These are phyloP conservation scores for Tachypleus tridentatus DNA, from an alignment of 1,140 invertebrate species.

Conservation along the genomic window DNA sequence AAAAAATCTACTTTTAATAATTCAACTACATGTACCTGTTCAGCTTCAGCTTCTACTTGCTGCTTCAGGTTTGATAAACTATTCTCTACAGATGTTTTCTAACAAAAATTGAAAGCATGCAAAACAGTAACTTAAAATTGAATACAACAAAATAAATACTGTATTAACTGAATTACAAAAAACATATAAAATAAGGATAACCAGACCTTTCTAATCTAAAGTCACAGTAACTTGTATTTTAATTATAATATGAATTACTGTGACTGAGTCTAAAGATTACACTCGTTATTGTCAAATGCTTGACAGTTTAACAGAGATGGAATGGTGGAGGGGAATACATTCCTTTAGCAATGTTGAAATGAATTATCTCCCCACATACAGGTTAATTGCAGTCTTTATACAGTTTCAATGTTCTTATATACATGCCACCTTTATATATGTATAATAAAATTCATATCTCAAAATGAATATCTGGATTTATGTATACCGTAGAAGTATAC, in stretches of 20 bases:
- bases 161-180: conserved; percentile 23
- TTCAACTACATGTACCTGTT: conserved; percentile 40
- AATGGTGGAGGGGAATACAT: too few species aligned
- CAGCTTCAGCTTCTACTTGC: conserved; percentile 46
- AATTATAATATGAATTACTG: neutral
- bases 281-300: too few species aligned
- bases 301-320: too few species aligned
- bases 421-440: too few species aligned
- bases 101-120: conserved; percentile 16
- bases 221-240: neutral
- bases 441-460: too few species aligned
- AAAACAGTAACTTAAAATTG: neutral
- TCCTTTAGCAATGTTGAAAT: too few species aligned
- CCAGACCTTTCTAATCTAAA: neutral
- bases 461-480: too few species aligned
- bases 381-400: too few species aligned
- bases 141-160: conserved; percentile 32
- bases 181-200: conserved; percentile 30
- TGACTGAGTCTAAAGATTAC: too few species aligned
- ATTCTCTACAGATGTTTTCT: conserved; percentile 50
- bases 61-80: conserved; percentile 48
- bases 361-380: too few species aligned
- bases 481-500: too few species aligned
- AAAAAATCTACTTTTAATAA: neutral
- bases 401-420: too few species aligned